Conservation (phyloP, 2,113 vertebrate species). For the Megaleporinus macrocephalus region DNA sequence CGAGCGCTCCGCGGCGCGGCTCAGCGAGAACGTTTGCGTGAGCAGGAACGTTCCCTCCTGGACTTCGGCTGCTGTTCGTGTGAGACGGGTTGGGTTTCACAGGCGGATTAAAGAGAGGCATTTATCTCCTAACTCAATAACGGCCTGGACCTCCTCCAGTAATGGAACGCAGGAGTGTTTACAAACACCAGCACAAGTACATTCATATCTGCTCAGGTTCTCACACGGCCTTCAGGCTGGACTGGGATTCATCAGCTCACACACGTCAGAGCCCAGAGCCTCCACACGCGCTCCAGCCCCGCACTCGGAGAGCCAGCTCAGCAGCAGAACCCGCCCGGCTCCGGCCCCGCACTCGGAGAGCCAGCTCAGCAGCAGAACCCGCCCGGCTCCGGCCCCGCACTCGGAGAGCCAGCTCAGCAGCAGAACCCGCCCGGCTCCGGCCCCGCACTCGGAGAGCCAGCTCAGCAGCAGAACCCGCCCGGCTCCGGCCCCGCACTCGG, state of each 20-base stretch:
- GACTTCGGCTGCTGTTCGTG: not conserved
- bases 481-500: no score
- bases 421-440: no score
- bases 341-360: not conserved
- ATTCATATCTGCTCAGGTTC: conserved; percentile 2
- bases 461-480: no score
- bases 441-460: no score
- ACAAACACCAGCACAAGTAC: not conserved
- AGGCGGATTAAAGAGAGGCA: not conserved
- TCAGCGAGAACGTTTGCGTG: no score
- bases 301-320: not conserved
- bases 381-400: no score
- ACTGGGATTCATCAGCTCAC: not conserved
- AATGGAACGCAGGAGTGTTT: not conserved
- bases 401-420: no score
- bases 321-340: not conserved
- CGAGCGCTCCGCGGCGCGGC: no score
- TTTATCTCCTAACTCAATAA: not conserved
- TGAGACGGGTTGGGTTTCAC: not conserved
- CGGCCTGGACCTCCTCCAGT: not conserved
- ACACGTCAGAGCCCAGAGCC: not conserved
- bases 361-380: no score
- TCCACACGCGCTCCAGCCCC: not conserved
- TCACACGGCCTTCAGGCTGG: not conserved
- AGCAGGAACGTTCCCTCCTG: not conserved